Percentiles rank a stretch among this genome's conserved stretches.
Conservation (phyloP, 1,140 invertebrate genomes). For the Lepidurus apus region DNA sequence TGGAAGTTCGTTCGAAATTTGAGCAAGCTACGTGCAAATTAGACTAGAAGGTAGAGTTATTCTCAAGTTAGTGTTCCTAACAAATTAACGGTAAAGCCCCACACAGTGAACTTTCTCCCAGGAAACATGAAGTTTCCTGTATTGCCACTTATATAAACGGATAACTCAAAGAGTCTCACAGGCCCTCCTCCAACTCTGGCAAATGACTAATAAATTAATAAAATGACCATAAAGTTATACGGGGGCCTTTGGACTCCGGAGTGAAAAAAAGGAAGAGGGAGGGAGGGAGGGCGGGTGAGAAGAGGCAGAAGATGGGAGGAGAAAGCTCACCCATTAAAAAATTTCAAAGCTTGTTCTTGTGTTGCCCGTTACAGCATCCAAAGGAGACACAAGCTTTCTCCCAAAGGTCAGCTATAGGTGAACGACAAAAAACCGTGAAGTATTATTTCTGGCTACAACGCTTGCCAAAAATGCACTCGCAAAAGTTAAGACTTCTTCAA, state of each 20-base stretch:
- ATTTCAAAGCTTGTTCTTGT: not conserved
- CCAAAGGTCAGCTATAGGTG: not conserved
- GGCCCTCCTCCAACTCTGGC: not conserved
- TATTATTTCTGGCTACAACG: not conserved
- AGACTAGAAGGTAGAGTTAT: not conserved
- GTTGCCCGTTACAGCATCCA: not conserved
- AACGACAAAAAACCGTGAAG: not conserved
- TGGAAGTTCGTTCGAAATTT: no score
- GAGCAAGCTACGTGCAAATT: not conserved
- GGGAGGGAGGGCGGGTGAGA: not conserved
- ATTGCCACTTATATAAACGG: not conserved
- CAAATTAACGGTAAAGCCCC: not conserved
- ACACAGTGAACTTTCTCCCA: not conserved
- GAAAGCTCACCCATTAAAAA: not conserved
- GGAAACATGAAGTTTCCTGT: not conserved
- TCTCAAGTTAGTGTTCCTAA: not conserved
- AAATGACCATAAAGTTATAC: not conserved
- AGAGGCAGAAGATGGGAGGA: not conserved
- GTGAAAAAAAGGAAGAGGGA: not conserved
- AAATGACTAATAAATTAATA: slow-evolving; percentile 20
- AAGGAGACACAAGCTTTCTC: not conserved
- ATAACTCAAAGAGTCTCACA: not conserved
- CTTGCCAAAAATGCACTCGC: not conserved
- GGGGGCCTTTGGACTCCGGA: not conserved
- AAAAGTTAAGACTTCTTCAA: not conserved